Conservation (phyloP, 2,113 vertebrate genomes). For the Sula dactylatra region DNA sequence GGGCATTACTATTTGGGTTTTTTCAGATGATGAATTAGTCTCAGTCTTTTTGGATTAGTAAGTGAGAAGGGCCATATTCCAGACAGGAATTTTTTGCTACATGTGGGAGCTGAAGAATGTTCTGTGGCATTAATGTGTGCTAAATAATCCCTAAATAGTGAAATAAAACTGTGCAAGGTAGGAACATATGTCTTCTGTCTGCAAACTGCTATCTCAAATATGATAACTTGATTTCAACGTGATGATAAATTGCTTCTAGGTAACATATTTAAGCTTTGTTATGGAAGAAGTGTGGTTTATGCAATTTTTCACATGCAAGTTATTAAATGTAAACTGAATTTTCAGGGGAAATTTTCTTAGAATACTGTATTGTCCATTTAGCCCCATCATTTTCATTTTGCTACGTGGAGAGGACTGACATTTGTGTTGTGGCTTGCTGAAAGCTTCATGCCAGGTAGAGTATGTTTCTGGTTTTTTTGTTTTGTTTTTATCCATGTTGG, state of each 20-base stretch:
- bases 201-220: neutral
- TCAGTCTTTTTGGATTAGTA: neutral
- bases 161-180: neutral
- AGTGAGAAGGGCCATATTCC: neutral
- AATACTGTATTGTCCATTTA: neutral
- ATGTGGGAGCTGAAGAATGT: neutral
- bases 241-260: neutral
- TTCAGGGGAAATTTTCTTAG: neutral
- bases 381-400: neutral
- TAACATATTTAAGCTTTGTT: neutral
- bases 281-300: neutral
- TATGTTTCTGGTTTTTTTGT: neutral
- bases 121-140: neutral
- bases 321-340: neutral
- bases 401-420: neutral
- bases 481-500: neutral
- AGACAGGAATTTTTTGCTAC: neutral
- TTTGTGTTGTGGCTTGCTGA: neutral
- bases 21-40: neutral
- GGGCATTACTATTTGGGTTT: neutral
- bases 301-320: neutral
- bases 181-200: rapidly evolving
- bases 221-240: neutral
- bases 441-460: neutral
- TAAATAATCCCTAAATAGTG: neutral